Percentiles rank a stretch among this genome's conserved stretches.
Evolutionary conservation across 2,113 vertebrate genomes (phyloP).

Genomic region (Catagonus wagneri): DNA sequence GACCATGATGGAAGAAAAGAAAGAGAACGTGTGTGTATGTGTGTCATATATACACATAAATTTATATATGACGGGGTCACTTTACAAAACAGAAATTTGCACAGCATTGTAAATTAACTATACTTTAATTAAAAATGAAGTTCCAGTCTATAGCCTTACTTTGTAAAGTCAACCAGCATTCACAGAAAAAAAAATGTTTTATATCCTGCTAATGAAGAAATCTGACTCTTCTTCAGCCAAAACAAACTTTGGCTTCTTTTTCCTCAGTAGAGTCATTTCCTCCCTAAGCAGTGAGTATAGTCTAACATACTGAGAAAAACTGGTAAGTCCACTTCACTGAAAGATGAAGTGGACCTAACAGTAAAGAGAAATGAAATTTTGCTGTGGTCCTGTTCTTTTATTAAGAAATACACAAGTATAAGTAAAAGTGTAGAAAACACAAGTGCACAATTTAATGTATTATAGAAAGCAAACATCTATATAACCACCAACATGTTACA

Average conservation of each 20-base stretch:
- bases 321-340: too few relatives aligned
- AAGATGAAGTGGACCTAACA: too few relatives aligned
- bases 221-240: background rate
- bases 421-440: background rate
- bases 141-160: background rate
- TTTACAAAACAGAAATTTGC: too few relatives aligned
- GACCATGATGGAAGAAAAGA: too few relatives aligned
- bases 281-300: background rate
- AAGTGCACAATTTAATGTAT: background rate
- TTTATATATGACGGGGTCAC: too few relatives aligned
- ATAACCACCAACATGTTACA: background rate
- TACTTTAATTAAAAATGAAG: background rate
- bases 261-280: background rate
- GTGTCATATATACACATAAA: too few relatives aligned
- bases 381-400: background rate
- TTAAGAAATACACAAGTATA: background rate
- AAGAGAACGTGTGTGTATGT: too few relatives aligned
- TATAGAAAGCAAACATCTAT: background rate
- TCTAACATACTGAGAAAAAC: background rate
- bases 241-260: conserved; percentile 20
- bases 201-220: background rate
- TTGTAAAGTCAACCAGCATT: background rate
- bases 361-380: background rate
- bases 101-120: too few relatives aligned
- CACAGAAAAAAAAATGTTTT: background rate